phyloP scores from a whole-genome alignment of 2,797 vertebrate species.

The Alectoris magna region DNA sequence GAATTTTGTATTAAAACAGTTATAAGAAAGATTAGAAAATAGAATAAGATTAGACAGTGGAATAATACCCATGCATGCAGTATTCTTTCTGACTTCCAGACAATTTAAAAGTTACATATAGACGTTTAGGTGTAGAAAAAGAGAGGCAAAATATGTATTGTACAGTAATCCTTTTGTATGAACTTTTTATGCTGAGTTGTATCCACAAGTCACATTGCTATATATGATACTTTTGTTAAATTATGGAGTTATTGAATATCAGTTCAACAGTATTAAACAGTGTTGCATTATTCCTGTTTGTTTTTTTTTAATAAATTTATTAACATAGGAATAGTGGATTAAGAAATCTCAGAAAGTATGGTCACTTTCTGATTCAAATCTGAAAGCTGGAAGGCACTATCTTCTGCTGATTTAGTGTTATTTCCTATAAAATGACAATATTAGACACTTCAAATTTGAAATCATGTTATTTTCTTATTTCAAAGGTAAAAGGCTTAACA shows the following conservation, averaged over 20 bases:
- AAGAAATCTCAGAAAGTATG: neutral
- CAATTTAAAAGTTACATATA: neutral
- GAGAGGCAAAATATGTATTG: neutral
- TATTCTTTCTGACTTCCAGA: neutral
- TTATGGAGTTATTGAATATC: neutral
- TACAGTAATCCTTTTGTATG: neutral
- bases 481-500: neutral
- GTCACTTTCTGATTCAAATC: neutral
- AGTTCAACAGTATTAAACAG: neutral
- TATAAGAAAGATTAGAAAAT: neutral
- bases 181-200: too few relatives aligned
- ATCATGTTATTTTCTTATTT: neutral
- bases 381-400: neutral
- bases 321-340: neutral
- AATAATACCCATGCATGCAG: accelerated
- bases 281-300: neutral
- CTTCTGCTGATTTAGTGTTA: neutral
- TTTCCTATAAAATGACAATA: neutral
- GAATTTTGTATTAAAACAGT: neutral
- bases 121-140: neutral
- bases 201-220: neutral
- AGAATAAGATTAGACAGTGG: neutral
- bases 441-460: neutral
- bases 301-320: neutral
- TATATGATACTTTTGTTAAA: neutral